Percentiles rank a stretch among this genome's conserved stretches.
Conservation (phyloP, 2,888 invertebrate species). For the Caenorhabditis sulstoni region DNA sequence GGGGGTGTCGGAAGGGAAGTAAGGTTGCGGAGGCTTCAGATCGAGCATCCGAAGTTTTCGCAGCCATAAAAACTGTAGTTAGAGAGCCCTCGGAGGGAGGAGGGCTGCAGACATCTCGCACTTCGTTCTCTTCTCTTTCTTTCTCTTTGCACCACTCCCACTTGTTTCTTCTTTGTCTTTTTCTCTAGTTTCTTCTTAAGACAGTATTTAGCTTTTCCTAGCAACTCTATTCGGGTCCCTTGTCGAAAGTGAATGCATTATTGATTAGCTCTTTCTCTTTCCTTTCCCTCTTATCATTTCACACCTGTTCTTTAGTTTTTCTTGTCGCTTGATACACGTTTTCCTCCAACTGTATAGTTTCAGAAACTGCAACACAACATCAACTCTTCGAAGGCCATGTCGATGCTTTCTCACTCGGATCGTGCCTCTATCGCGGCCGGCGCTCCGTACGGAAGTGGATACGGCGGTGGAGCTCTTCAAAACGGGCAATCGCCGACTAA, state of each 20-base stretch:
- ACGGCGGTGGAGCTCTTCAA: slow-evolving; percentile 9
- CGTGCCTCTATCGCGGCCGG: slow-evolving; percentile 58
- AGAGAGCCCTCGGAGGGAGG: slow-evolving; percentile 3
- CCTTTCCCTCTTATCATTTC: background rate
- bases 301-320: background rate
- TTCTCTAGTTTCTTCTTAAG: background rate
- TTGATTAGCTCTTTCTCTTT: background rate
- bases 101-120: background rate
- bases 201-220: background rate
- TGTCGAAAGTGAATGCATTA: background rate
- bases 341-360: slow-evolving; percentile 12
- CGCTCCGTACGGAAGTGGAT: slow-evolving; percentile 47
- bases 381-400: slow-evolving; percentile 79
- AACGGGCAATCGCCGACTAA: slow-evolving; percentile 35
- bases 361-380: slow-evolving; percentile 76
- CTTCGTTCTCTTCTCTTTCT: background rate
- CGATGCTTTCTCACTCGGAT: slow-evolving; percentile 63
- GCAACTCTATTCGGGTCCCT: background rate
- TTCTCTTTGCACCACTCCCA: background rate
- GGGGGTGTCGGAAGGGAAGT: slow-evolving; percentile 2
- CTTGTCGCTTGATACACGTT: background rate
- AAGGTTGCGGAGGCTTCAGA: too few species aligned
- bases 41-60: slow-evolving; percentile 5
- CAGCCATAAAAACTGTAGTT: background rate
- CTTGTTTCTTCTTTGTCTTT: background rate